Conservation (phyloP, 2,888 invertebrate genomes). For the Scaptodrosophila latifasciaeformis region DNA sequence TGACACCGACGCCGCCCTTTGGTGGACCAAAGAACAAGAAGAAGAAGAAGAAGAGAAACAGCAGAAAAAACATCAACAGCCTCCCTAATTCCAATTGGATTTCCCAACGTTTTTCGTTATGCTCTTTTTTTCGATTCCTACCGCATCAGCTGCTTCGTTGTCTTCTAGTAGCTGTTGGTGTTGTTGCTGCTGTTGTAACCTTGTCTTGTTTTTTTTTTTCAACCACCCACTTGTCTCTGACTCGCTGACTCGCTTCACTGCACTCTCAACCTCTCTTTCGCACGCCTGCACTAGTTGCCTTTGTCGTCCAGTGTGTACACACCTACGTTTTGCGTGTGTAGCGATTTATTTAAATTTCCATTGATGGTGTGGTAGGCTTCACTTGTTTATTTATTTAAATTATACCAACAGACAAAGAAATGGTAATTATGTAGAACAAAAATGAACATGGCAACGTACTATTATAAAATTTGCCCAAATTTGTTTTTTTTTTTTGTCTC, state of each 20-base stretch:
- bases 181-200: constrained; percentile 50
- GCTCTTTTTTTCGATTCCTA: constrained; percentile 13
- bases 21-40: background rate
- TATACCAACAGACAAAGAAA: too few relatives aligned
- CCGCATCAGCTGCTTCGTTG: constrained; percentile 56
- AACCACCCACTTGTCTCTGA: constrained; percentile 15
- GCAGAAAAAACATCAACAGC: constrained; percentile 9
- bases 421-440: too few relatives aligned
- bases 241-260: constrained; percentile 14
- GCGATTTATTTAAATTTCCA: too few relatives aligned
- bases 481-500: too few relatives aligned
- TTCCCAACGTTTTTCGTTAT: background rate
- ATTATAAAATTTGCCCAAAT: too few relatives aligned
- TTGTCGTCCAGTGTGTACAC: background rate
- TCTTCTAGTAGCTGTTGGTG: constrained; percentile 22
- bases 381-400: too few relatives aligned
- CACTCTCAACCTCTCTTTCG: constrained; percentile 7
- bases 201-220: constrained; percentile 40
- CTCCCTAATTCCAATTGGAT: constrained; percentile 13
- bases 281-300: constrained; percentile 15
- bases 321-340: too few relatives aligned
- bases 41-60: background rate
- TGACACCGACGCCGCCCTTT: background rate
- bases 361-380: too few relatives aligned
- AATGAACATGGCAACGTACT: too few relatives aligned